Evolutionary conservation across 1,140 invertebrate species (phyloP).

Genomic region (Globodera ellingtonae): DNA sequence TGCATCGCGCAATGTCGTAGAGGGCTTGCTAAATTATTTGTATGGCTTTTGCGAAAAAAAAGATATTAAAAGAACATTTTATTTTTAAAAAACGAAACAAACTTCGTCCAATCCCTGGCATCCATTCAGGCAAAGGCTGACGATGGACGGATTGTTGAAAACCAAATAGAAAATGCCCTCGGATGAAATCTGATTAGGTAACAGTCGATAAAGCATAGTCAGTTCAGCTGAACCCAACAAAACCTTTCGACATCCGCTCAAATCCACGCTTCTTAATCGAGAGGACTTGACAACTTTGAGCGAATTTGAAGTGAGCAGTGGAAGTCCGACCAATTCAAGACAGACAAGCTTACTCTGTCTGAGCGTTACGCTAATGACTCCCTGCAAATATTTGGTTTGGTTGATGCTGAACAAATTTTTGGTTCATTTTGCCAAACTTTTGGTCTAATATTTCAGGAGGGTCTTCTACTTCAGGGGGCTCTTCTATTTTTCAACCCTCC

Average conservation of each 20-base stretch:
- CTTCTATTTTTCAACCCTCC: no score
- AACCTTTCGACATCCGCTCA: slow-evolving; percentile 60
- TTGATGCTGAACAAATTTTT: no score
- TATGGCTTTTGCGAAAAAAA: background rate
- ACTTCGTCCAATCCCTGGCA: slow-evolving; percentile 58
- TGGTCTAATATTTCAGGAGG: no score
- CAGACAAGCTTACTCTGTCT: slow-evolving; percentile 38
- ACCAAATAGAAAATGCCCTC: slow-evolving; percentile 60
- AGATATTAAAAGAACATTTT: background rate
- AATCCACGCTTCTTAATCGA: slow-evolving; percentile 52
- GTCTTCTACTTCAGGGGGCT: no score
- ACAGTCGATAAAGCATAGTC: background rate
- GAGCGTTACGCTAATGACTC: slow-evolving; percentile 49
- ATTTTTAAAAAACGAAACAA: background rate
- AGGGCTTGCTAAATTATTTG: slow-evolving; percentile 43
- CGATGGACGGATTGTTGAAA: slow-evolving; percentile 54
- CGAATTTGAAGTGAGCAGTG: slow-evolving; percentile 50
- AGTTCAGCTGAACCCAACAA: background rate
- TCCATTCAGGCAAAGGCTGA: slow-evolving; percentile 56
- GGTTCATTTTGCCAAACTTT: no score
- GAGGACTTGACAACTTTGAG: slow-evolving; percentile 49
- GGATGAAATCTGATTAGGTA: slow-evolving; percentile 52
- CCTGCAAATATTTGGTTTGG: slow-evolving; percentile 35
- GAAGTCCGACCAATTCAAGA: slow-evolving; percentile 52
- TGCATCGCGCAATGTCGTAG: slow-evolving; percentile 60